Conservation (phyloP, 2,888 invertebrate species). For the Schizaphis graminum region DNA sequence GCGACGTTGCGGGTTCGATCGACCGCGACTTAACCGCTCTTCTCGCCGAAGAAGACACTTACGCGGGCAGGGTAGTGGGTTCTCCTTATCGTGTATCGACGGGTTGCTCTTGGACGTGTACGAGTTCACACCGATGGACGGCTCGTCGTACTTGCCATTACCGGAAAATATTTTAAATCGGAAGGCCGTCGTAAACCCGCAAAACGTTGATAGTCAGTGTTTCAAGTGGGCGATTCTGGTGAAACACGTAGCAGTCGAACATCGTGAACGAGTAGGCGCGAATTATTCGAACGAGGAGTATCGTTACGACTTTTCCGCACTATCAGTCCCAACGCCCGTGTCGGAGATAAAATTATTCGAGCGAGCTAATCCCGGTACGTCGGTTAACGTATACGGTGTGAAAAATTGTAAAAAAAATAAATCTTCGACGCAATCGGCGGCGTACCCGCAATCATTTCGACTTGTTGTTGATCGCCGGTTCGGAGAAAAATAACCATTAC, state of each 20-base stretch:
- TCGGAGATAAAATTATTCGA: too few species aligned
- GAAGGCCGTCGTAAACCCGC: background rate
- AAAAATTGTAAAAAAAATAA: background rate
- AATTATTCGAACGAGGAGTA: background rate
- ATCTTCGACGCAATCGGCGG: background rate
- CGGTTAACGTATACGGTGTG: background rate
- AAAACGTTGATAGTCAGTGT: background rate
- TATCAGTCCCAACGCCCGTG: background rate
- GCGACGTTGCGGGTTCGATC: too few species aligned
- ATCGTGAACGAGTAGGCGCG: background rate
- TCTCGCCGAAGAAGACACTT: too few species aligned
- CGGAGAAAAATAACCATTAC: background rate
- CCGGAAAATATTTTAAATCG: background rate
- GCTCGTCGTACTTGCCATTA: background rate
- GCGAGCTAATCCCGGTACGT: background rate
- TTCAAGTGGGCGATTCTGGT: conserved; percentile 14
- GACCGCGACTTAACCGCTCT: too few species aligned
- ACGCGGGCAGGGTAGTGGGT: too few species aligned
- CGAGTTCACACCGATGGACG: background rate
- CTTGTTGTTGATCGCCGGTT: background rate
- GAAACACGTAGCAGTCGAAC: background rate
- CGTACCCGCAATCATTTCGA: conserved; percentile 23
- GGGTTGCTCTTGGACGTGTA: too few species aligned
- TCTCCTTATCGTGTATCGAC: too few species aligned
- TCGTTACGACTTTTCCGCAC: background rate